phyloP scores from a whole-genome alignment of 64 coral and sea anemone species.

The Montipora cactus region DNA sequence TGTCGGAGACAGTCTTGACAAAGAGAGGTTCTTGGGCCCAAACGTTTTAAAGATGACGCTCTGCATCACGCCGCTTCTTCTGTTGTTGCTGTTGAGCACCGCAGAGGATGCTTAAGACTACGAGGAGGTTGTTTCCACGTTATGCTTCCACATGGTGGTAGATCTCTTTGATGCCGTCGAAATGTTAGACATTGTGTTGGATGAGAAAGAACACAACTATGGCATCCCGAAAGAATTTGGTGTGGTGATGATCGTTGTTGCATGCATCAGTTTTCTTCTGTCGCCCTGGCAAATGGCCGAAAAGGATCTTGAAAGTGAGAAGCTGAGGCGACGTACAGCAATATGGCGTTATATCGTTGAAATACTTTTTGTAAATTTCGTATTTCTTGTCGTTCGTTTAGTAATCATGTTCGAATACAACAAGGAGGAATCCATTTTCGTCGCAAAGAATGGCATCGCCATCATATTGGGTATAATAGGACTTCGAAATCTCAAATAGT shows the following conservation, averaged over 20 bases:
- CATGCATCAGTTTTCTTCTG: constrained; percentile 25
- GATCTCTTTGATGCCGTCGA: constrained; percentile 72
- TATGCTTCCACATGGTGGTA: constrained; percentile 11
- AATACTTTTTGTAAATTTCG: constrained; percentile 51
- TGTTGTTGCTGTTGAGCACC: constrained; percentile 34
- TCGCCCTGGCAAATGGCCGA: constrained; percentile 1
- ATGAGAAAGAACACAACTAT: constrained; percentile 4
- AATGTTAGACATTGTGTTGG: constrained; percentile 37
- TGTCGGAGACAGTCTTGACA: constrained; percentile 28
- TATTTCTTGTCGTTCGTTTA: constrained; percentile 60
- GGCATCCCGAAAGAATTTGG: constrained; percentile 20
- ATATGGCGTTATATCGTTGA: not conserved
- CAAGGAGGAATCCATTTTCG: constrained; percentile 56
- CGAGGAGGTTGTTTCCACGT: not conserved
- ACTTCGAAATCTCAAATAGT: not conserved
- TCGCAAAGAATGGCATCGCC: constrained; percentile 28
- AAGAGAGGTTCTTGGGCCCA: constrained; percentile 20
- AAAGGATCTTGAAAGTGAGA: not conserved
- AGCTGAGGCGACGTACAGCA: not conserved
- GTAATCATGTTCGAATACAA: constrained; percentile 35
- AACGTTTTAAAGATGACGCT: constrained; percentile 28
- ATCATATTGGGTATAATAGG: not conserved
- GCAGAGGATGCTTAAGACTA: not conserved
- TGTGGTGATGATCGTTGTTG: constrained; percentile 10
- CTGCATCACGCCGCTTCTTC: constrained; percentile 16